Percentiles rank a stretch among this genome's conserved stretches.
Conservation (phyloP, 2,888 invertebrate genomes). For the Tigriopus californicus region DNA sequence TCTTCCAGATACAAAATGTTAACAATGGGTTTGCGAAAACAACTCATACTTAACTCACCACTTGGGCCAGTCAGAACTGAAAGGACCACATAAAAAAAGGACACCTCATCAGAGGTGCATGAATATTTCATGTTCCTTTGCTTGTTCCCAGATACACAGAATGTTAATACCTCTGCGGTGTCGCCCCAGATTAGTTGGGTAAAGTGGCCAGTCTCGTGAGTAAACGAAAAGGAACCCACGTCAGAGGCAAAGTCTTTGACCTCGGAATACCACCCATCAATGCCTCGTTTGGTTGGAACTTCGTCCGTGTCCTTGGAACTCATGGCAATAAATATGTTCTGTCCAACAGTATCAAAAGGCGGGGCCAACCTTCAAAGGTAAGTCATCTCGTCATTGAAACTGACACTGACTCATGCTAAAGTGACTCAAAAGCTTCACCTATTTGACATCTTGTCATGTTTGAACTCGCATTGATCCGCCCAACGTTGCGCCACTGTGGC, state of each 20-base stretch:
- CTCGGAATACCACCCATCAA: background rate
- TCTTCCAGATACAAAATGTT: too few relatives aligned
- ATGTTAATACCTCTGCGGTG: conserved; percentile 1
- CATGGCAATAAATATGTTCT: background rate
- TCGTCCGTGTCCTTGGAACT: conserved; percentile 5
- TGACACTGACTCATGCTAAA: too few relatives aligned
- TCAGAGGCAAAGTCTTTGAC: background rate
- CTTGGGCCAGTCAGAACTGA: too few relatives aligned
- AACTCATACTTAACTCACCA: too few relatives aligned
- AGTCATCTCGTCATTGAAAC: too few relatives aligned
- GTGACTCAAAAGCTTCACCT: too few relatives aligned
- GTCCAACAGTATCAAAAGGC: background rate
- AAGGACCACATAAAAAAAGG: too few relatives aligned
- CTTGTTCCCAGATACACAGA: too few relatives aligned
- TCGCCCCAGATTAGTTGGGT: background rate
- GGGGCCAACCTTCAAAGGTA: background rate
- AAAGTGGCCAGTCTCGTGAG: background rate
- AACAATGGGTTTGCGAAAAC: too few relatives aligned
- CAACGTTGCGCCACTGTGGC: background rate
- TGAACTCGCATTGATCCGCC: background rate
- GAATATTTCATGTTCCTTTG: too few relatives aligned
- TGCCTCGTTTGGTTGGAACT: background rate
- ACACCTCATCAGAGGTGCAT: too few relatives aligned
- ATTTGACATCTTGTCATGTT: background rate
- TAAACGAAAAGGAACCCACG: background rate